Conservation (phyloP, 2,113 vertebrate genomes). For the Plectropomus leopardus region DNA sequence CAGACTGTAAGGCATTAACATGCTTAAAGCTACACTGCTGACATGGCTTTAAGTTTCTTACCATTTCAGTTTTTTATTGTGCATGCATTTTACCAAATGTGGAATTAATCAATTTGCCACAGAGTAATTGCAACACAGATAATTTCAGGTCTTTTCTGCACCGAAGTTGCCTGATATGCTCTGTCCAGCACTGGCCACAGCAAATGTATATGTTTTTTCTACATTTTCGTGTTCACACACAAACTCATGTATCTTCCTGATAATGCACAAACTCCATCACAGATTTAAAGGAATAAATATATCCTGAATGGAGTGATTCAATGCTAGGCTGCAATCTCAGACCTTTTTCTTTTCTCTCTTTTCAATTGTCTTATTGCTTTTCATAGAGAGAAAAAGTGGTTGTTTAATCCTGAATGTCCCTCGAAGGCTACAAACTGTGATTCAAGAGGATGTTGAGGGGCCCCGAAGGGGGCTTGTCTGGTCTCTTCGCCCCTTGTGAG, state of each 20-base stretch:
- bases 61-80: background rate
- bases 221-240: too few relatives aligned
- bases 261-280: background rate
- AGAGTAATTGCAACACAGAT: background rate
- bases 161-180: background rate
- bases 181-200: too few relatives aligned
- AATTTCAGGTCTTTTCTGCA: background rate
- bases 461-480: background rate
- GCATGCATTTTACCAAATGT: background rate
- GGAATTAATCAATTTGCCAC: background rate
- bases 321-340: too few relatives aligned
- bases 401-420: background rate
- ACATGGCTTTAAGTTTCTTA: background rate
- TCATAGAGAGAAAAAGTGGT: background rate
- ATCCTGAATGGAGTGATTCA: background rate
- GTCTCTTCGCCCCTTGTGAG: background rate
- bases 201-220: too few relatives aligned
- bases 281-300: background rate
- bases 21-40: background rate
- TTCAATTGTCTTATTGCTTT: background rate
- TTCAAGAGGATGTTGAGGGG: conserved; percentile 3
- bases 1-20: background rate
- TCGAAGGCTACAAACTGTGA: background rate
- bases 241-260: too few relatives aligned
- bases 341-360: too few relatives aligned